Conservation (phyloP, 2,888 invertebrate genomes). For the Epirrita christyi region DNA sequence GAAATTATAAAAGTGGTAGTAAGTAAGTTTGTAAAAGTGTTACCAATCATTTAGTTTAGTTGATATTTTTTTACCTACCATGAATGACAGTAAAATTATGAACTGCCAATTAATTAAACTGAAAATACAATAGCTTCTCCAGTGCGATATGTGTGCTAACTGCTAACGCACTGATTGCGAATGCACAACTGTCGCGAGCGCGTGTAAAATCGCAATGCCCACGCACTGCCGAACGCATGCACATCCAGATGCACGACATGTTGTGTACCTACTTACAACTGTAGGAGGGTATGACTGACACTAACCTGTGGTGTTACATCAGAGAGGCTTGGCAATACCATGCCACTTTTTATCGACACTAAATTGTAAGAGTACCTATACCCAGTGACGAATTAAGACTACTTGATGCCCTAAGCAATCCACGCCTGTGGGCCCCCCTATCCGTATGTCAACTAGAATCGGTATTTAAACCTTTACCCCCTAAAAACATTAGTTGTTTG, state of each 20-base stretch:
- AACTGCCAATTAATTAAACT: background rate
- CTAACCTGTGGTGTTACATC: slow-evolving; percentile 29
- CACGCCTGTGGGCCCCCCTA: too few relatives aligned
- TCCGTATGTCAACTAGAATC: too few relatives aligned
- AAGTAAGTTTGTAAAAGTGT: too few relatives aligned
- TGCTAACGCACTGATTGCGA: slow-evolving; percentile 67
- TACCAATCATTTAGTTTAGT: too few relatives aligned
- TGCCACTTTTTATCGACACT: slow-evolving; percentile 13
- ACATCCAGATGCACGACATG: slow-evolving; percentile 30
- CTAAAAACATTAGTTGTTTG: too few relatives aligned
- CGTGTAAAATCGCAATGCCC: slow-evolving; percentile 76
- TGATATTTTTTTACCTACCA: too few relatives aligned
- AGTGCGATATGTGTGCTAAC: slow-evolving; percentile 42
- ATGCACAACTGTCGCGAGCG: slow-evolving; percentile 69
- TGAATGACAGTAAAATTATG: too few relatives aligned
- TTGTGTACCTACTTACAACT: background rate
- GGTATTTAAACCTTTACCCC: too few relatives aligned
- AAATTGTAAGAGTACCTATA: background rate
- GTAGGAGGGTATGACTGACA: slow-evolving; percentile 24
- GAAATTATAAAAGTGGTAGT: too few relatives aligned
- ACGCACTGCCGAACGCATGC: slow-evolving; percentile 49
- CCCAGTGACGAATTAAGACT: too few relatives aligned
- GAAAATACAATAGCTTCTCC: slow-evolving; percentile 34
- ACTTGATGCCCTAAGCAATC: too few relatives aligned
- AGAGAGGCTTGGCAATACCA: slow-evolving; percentile 11